A percentile compares a stretch with the other conserved stretches of the same genome.
These are phyloP conservation scores for Liodrosophila aerea DNA, from an alignment of 2,888 invertebrate species.

Conservation along the genomic window DNA sequence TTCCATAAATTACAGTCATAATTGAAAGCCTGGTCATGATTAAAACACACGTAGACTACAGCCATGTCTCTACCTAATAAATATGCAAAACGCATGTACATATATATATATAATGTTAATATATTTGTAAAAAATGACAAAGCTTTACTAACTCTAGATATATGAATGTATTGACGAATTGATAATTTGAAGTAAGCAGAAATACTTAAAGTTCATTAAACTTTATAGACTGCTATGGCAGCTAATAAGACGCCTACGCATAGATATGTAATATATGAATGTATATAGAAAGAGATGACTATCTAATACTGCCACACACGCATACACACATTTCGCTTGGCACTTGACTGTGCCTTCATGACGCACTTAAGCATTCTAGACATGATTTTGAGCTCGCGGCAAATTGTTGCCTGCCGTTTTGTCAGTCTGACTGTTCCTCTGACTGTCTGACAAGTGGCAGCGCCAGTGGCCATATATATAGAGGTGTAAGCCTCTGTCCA, in stretches of 20 bases:
- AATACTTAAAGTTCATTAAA: conserved; percentile 66
- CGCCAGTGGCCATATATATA: conserved; percentile 8
- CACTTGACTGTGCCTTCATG: conserved; percentile 50
- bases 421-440: conserved; percentile 7
- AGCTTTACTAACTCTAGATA: conserved; percentile 31
- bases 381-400: conserved; percentile 71
- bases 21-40: conserved; percentile 57
- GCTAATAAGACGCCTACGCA: conserved; percentile 55
- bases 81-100: conserved; percentile 56
- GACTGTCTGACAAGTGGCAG: conserved; percentile 19
- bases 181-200: conserved; percentile 30
- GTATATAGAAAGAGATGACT: conserved; percentile 1
- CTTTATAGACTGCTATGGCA: conserved; percentile 29
- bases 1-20: conserved; percentile 51
- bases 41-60: conserved; percentile 38
- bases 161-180: conserved; percentile 37
- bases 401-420: conserved; percentile 38
- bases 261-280: conserved; percentile 1
- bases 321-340: conserved; percentile 22
- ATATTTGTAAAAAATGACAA: conserved; percentile 13
- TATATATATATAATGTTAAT: conserved; percentile 20
- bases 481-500: conserved; percentile 47
- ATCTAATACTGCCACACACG: conserved; percentile 16
- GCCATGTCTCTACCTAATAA: conserved; percentile 30
- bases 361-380: conserved; percentile 65